Evolutionary conservation across 2,797 vertebrate species (phyloP), one percentile per base, ranked within the genome.

Genomic region (Hippocampus kuda): DNA sequence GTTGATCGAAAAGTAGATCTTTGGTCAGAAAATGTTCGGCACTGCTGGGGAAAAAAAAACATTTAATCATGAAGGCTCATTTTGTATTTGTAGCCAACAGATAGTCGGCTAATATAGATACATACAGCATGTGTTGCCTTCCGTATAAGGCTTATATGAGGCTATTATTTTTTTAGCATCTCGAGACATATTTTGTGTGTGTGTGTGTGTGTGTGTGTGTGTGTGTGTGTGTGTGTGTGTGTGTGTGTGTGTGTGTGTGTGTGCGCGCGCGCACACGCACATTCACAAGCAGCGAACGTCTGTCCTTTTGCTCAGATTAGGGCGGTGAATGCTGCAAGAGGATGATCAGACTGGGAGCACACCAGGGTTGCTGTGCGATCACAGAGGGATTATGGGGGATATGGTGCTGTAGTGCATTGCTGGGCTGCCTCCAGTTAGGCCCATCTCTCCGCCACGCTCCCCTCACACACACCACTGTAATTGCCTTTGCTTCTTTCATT

Each of bases 401-500:
- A 87, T 87, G 82, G 85, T 85, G 85, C 83, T 85, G 81, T 86
- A 87, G 86, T 85, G 87, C 83, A 87, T 86, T 87, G 82, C 80
- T 83, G 85, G 83, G 78, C 86, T 64, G 80, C 87, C 85, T 86
- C 84, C 82, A 86, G 85, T 89, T 82, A 86, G 85, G 78, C 88
- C 90, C 89, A 89, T 89, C 87, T 89, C 83, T 89, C 83, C 13
- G 65, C 87, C 87, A 86, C 80, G 76, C 84, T 86, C 76, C 75
- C 81, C 80, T 80, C 79, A 80, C 83, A 86, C 88, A 86, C 85
- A 86, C 79, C 86, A 86, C 86, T 90, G 90, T 92, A 92, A 93
- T 92, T 92, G 91, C 88, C 88, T 92, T 89, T 88, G 83, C 89
- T 90, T 90, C 90, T 91, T 92, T 91, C 90, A 91, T 91, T 90